Evolutionary conservation across 2,113 vertebrate species (phyloP).

Genomic region (Rhipidura dahli): DNA sequence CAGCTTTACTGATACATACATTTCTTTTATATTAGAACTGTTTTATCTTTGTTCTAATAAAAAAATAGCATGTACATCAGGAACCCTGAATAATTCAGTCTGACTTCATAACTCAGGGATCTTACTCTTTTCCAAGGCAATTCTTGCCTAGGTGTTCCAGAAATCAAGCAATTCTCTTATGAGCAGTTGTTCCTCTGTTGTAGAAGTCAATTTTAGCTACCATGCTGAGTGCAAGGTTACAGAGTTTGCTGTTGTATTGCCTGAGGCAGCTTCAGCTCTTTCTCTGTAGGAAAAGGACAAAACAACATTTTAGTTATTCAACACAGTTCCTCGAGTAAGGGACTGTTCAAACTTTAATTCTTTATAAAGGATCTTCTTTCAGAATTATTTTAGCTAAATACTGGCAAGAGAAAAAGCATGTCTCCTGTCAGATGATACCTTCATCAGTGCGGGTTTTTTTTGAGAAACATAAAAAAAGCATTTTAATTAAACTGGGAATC

Average conservation of each 20-base stretch:
- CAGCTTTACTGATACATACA: neutral
- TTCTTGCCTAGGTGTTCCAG: slow-evolving; percentile 1
- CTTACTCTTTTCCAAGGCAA: neutral
- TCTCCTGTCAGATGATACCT: neutral
- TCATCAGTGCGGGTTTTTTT: neutral
- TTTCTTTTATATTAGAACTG: neutral
- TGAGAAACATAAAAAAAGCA: neutral
- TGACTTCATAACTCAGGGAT: neutral
- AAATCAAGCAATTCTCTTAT: slow-evolving; percentile 21
- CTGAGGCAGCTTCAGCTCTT: slow-evolving; percentile 7
- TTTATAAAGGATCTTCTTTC: neutral
- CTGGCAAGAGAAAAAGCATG: neutral
- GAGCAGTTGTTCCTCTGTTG: slow-evolving; percentile 22
- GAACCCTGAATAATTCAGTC: slow-evolving; percentile 37
- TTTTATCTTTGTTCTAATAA: slow-evolving; percentile 21
- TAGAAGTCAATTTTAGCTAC: slow-evolving; percentile 17
- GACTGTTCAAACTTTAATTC: slow-evolving; percentile 9
- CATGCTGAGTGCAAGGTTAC: slow-evolving; percentile 41
- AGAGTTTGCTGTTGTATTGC: slow-evolving; percentile 47
- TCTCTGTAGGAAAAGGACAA: slow-evolving; percentile 4
- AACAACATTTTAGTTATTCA: slow-evolving; percentile 33
- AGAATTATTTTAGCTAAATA: neutral
- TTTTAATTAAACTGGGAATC: neutral
- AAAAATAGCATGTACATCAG: neutral
- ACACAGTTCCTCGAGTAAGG: neutral